phyloP scores from a whole-genome alignment of 1,140 invertebrate genomes.

The Sminthurinus signatus region DNA sequence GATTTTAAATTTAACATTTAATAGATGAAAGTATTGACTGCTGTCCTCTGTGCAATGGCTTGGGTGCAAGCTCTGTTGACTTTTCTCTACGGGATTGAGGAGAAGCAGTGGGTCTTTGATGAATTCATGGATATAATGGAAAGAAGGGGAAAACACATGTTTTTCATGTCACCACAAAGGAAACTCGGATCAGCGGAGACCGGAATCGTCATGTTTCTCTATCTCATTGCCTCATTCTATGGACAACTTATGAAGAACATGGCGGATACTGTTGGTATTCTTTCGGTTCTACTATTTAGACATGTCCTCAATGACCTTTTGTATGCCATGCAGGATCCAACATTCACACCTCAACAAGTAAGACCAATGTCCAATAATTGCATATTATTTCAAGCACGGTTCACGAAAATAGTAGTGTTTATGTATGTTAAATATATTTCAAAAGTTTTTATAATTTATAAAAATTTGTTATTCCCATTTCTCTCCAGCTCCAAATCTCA shows the following conservation, averaged over 20 bases:
- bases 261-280: neutral
- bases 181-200: neutral
- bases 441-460: too few species aligned
- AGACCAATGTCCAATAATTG: neutral
- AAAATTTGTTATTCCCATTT: neutral
- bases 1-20: too few species aligned
- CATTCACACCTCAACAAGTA: neutral
- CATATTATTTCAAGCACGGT: too few species aligned
- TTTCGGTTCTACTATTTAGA: conserved; percentile 8
- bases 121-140: neutral
- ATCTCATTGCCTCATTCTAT: neutral
- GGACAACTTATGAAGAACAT: conserved; percentile 4
- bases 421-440: too few species aligned
- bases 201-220: neutral
- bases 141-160: conserved; percentile 6
- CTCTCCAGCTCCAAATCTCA: neutral
- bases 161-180: neutral
- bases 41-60: too few species aligned
- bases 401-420: too few species aligned
- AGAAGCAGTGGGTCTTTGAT: neutral
- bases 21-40: neutral
- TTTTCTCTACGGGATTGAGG: neutral
- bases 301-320: conserved; percentile 6
- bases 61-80: neutral
- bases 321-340: neutral